A percentile compares a stretch with the other conserved stretches of the same genome.
Conservation (phyloP, 2,113 vertebrate species). For the Boleophthalmus pectinirostris region DNA sequence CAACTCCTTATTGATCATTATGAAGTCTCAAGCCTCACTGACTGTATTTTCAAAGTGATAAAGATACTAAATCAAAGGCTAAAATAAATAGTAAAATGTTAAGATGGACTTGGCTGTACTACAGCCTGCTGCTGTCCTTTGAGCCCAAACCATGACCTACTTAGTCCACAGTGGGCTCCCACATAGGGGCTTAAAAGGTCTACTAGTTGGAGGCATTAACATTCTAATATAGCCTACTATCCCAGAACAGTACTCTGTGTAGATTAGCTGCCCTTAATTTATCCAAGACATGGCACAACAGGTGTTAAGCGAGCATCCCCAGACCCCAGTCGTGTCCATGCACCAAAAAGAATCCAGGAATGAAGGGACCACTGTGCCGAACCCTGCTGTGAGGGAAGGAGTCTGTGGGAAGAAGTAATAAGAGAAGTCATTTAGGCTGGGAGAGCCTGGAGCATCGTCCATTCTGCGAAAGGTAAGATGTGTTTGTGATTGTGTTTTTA, state of each 20-base stretch:
- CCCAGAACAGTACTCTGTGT: constrained; percentile 2
- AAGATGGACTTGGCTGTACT: no score
- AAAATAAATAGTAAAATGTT: no score
- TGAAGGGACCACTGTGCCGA: constrained; percentile 1
- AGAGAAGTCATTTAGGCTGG: constrained; percentile 26
- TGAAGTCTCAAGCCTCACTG: no score
- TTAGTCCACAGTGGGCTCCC: constrained; percentile 9
- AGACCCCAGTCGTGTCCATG: constrained; percentile 34
- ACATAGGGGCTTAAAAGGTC: neutral
- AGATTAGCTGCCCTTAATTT: constrained; percentile 56
- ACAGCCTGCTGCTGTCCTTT: constrained; percentile 1
- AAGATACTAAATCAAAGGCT: no score
- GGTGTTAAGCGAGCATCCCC: constrained; percentile 31
- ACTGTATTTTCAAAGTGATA: no score
- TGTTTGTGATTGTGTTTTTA: constrained; percentile 12
- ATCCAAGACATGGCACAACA: constrained; percentile 48
- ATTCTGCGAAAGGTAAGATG: constrained; percentile 44
- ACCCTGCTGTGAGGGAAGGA: constrained; percentile 23
- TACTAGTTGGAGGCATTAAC: constrained; percentile 33
- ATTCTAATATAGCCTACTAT: constrained; percentile 8
- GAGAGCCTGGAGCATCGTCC: constrained; percentile 25
- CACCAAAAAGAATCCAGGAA: constrained; percentile 33
- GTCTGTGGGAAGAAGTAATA: constrained; percentile 22
- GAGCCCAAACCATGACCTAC: neutral
- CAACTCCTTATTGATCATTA: neutral